Base-by-base conservation (phyloP, 2,797 vertebrate species). In the Antrozous pallidus region DNA sequence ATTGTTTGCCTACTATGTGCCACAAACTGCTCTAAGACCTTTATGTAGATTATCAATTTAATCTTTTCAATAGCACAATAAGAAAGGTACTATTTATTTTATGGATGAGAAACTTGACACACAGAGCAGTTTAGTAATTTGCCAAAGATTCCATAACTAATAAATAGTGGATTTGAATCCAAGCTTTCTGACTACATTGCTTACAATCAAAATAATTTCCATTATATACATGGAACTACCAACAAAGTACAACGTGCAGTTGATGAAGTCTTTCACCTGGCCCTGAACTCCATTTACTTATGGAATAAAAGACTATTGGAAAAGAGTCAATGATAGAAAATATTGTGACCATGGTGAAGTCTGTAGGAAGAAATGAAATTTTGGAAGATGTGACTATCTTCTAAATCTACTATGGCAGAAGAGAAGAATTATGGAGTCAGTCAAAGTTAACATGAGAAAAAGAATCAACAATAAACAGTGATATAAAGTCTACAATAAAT, bases 381-480 rank as follows among this genome's bases (percentile, higher is more conserved):
- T 95, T 88, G 83, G 33, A 91, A 88, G 22, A 54, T 18, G 49
- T 86, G 75, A n/a, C 36, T 70, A 82, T 28, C 36, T 89, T 88
- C 40, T 83, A 54, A 84, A 65, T 80, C 36, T 86, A 22, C 26
- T 78, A 20, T 82, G 61, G 31, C 47, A 75, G 11, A 75, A 49
- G 40, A 56, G 47, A 95, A 47, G 36, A 81, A 75, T 83, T 93
- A 8, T 82, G 24, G 31, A 93, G 71, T 91, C 36, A 91, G 70
- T 90, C 45, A 91, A 82, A 94, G 80, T 93, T 80, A 95, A 95
- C 54, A 87, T 49, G 67, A 95, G 74, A 40, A 95, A 95, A 95
- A 81, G 18, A 94, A 79, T 81, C 24, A 73, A 58, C 51, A 79
- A 93, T 49, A 85, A 86, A 88, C 33, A 10, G 40, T 78, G 70